phyloP scores from a whole-genome alignment of 2,113 vertebrate species.

The Corvus cornix region DNA sequence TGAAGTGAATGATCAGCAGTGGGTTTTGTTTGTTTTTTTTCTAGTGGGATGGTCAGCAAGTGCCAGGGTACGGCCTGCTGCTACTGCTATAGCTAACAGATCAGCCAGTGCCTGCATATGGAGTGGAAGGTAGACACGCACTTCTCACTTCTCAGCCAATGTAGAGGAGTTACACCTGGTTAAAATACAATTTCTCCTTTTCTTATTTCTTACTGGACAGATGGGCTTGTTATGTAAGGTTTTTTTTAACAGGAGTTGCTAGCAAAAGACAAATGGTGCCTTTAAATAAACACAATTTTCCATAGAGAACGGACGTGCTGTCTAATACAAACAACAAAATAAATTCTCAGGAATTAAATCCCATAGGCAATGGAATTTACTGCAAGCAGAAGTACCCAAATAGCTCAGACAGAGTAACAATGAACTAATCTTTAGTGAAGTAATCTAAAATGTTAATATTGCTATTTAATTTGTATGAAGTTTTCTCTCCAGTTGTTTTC shows the following conservation, averaged over 20 bases:
- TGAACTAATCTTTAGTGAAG: not conserved
- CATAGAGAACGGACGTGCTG: not conserved
- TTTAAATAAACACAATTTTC: not conserved
- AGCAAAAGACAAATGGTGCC: not conserved
- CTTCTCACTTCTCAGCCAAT: not conserved
- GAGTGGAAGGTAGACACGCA: not conserved
- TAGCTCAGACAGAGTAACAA: not conserved
- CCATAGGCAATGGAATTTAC: not conserved
- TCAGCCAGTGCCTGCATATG: not conserved
- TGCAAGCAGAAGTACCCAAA: not conserved
- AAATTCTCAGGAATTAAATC: not conserved
- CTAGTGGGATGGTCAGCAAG: not conserved
- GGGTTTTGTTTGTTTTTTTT: not conserved
- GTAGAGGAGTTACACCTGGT: not conserved
- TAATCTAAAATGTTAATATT: not conserved
- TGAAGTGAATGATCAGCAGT: not conserved
- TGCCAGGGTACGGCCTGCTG: not conserved
- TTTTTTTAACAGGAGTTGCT: not conserved
- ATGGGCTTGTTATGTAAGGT: not conserved
- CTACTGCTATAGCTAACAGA: not conserved
- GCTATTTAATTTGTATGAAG: not conserved
- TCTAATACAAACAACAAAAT: not conserved
- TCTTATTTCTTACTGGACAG: not conserved
- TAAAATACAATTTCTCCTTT: not conserved
- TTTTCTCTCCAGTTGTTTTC: not conserved